These are phyloP conservation scores for Nibea coibor DNA, from an alignment of 2,113 vertebrate genomes.

Conservation along the genomic window DNA sequence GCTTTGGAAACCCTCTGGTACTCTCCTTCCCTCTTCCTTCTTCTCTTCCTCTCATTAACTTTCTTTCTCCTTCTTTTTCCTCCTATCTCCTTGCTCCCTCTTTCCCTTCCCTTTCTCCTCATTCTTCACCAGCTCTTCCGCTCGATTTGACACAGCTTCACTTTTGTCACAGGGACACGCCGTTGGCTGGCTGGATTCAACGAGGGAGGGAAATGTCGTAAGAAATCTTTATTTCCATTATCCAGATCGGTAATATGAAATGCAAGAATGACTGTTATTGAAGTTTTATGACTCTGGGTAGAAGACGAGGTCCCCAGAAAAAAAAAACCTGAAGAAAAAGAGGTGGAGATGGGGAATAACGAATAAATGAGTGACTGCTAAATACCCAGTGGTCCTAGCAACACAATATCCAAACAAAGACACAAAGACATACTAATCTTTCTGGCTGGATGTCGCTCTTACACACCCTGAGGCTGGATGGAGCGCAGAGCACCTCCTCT, in stretches of 20 bases:
- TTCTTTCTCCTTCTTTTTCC: not conserved
- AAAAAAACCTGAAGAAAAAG: constrained; percentile 14
- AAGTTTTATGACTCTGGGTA: constrained; percentile 11
- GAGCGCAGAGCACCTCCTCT: constrained; percentile 7
- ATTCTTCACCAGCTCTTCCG: not conserved
- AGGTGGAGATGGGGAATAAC: not conserved
- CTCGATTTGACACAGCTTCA: not conserved
- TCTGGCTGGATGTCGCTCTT: constrained; percentile 15
- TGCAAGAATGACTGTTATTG: constrained; percentile 19
- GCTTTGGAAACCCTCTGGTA: constrained; percentile 35
- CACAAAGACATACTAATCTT: constrained; percentile 30
- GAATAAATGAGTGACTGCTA: not conserved
- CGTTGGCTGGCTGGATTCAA: not conserved
- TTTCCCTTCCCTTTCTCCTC: not conserved
- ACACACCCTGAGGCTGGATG: constrained; percentile 18
- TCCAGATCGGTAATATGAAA: constrained; percentile 21
- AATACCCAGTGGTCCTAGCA: constrained; percentile 24
- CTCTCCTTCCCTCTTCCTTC: constrained; percentile 7
- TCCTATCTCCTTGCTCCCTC: not conserved
- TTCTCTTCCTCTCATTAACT: not conserved
- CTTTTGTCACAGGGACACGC: not conserved
- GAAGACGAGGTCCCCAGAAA: constrained; percentile 16
- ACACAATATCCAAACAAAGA: constrained; percentile 32
- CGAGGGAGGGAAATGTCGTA: not conserved
- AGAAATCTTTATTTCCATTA: constrained; percentile 29